These are phyloP conservation scores for Bombylius major DNA, from an alignment of 2,888 invertebrate species.

Conservation along the genomic window DNA sequence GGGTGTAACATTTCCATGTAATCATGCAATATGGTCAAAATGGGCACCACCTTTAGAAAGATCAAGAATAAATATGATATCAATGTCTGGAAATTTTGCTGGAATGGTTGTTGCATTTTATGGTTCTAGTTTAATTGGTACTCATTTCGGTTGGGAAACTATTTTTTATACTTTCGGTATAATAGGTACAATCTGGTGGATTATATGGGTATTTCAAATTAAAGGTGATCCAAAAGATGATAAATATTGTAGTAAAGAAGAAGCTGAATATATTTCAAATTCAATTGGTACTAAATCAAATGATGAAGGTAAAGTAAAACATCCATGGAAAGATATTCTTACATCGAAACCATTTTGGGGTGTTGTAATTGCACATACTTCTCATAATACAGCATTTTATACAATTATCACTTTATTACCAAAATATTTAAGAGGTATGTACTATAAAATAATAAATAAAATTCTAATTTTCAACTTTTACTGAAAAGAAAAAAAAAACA, in stretches of 20 bases:
- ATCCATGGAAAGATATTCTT: neutral
- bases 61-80: slow-evolving; percentile 3
- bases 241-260: neutral
- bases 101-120: neutral
- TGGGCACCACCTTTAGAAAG: slow-evolving; percentile 6
- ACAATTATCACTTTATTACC: neutral
- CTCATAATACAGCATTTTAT: neutral
- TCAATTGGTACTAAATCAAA: neutral
- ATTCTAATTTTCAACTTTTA: too few relatives aligned
- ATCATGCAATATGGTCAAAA: slow-evolving; percentile 4
- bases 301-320: neutral
- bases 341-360: neutral
- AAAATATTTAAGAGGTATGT: neutral
- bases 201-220: neutral
- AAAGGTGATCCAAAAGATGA: neutral
- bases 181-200: neutral
- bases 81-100: slow-evolving; percentile 1
- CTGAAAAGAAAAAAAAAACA: too few relatives aligned
- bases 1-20: slow-evolving; percentile 6
- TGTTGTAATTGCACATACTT: neutral
- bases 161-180: slow-evolving; percentile 2
- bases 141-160: slow-evolving; percentile 3
- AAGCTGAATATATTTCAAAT: neutral
- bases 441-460: neutral
- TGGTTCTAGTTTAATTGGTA: neutral